phyloP scores from a whole-genome alignment of 2,797 vertebrate species.

The Poeciliopsis presidionis region DNA sequence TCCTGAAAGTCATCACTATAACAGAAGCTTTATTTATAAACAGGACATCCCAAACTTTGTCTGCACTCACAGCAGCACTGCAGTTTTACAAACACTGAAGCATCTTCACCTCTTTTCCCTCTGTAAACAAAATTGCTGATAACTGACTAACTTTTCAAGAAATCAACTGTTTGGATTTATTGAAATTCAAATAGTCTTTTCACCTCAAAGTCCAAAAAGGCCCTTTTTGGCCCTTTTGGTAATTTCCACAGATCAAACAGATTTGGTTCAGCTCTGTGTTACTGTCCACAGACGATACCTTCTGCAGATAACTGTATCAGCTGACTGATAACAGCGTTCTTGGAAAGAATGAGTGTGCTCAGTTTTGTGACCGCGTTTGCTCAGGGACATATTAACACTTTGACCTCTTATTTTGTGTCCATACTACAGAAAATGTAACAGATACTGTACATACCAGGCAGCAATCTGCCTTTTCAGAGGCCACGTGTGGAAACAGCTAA shows the following conservation, averaged over 20 bases:
- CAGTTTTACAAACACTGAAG: not conserved
- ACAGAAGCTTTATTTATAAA: not conserved
- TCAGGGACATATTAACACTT: not conserved
- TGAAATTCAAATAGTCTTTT: not conserved
- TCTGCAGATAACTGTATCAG: not conserved
- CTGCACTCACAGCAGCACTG: not conserved
- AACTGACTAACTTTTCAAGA: not conserved
- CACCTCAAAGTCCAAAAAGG: not conserved
- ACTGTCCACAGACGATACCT: not conserved
- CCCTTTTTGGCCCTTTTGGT: not conserved
- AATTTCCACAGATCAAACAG: not conserved
- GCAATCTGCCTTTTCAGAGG: too few relatives aligned
- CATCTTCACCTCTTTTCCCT: not conserved
- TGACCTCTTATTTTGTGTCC: not conserved
- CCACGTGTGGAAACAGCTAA: not conserved
- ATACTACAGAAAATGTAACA: not conserved
- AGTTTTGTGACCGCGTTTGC: not conserved
- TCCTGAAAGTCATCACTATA: not conserved
- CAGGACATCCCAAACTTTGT: not conserved
- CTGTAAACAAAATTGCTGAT: too few relatives aligned
- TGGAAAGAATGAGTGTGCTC: not conserved
- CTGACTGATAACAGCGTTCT: not conserved
- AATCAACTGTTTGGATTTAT: not conserved
- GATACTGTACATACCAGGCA: not conserved
- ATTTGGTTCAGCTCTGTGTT: not conserved